Evolutionary conservation across 23 tunicate species (phyloP).

Genomic region (Halocynthia roretzi): DNA sequence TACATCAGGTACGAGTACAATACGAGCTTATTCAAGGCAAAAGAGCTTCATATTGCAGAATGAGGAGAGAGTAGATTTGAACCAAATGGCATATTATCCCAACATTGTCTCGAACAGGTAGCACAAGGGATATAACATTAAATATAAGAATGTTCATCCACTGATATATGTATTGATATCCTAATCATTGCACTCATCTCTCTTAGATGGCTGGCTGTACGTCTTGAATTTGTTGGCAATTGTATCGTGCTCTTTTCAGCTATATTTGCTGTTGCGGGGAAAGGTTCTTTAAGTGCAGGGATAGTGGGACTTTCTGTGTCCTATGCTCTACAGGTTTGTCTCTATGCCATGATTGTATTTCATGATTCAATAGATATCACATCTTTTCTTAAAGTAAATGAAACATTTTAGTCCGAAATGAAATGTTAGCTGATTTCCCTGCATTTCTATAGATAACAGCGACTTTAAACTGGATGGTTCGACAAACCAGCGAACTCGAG

Average conservation of each 20-base stretch:
- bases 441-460: conserved; percentile 45
- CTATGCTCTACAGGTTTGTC: conserved; percentile 86
- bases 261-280: conserved; percentile 80
- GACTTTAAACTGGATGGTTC: conserved; percentile 93
- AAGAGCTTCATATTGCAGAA: conserved; percentile 65
- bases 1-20: conserved; percentile 64
- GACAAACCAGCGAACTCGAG: conserved; percentile 91
- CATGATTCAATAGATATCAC: too few species aligned
- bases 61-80: conserved; percentile 68
- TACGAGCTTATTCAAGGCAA: conserved; percentile 73
- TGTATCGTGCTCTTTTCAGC: conserved; percentile 77
- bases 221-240: conserved; percentile 81
- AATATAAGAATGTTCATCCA: neutral
- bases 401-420: neutral
- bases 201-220: conserved; percentile 89
- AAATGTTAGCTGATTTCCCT: neutral
- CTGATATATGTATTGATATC: neutral
- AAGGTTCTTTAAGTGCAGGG: conserved; percentile 45
- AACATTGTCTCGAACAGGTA: conserved; percentile 94
- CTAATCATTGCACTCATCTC: neutral
- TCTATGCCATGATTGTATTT: too few species aligned
- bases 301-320: conserved; percentile 87
- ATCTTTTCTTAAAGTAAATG: neutral
- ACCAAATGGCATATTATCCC: conserved; percentile 93
- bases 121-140: neutral